Evolutionary conservation across 2,797 vertebrate species (phyloP), one percentile per base, ranked within the genome.

Genomic region (Mormyrops attenuatus): DNA sequence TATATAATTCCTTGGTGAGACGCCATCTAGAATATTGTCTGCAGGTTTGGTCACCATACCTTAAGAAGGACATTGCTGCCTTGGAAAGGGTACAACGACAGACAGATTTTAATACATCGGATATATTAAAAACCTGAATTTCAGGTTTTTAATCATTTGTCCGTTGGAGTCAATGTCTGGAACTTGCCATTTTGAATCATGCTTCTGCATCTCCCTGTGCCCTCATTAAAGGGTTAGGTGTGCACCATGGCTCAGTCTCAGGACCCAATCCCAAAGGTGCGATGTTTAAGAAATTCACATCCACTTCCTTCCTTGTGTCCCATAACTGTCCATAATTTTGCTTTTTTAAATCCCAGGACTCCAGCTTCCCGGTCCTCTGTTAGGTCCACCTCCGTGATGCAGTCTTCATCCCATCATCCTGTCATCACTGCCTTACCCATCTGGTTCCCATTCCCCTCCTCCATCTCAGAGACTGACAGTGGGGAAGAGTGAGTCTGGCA

Each of bases 301-400:
- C 92, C 92, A 92, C 94, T 93, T 93, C 92, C 91, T 93, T 92
- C 66, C 17, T 94, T 88, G 92, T 92, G 92, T 93, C 89, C 89
- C 3, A 91, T 95, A 95, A 94, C 94, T 93, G 93, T 92, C 92
- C 91, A 92, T 95, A 95, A 95, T 95, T 93, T 93, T 69, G 50
- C 92, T 91, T 85, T 91, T 93, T 80, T 30, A 44, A 41, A 80
- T 44, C 73, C 73, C 34, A 3, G 38, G 73, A 80, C 15, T 26
- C 34, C 38, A 44, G 73, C 73, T 20, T 80, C 34, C 66, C 3
- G 38, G 13, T 20, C 38, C 6, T 80, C 73, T 38, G 15, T 41
- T 80, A 41, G 34, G 38, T 0, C 90, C 85, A 88, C 60, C 87
- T 53, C 80, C 86, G 8, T 47, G 47, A 85, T 89, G 50, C 82